These are phyloP conservation scores for Platycheirus rosarum DNA, from an alignment of 2,888 invertebrate species.

Conservation along the genomic window DNA sequence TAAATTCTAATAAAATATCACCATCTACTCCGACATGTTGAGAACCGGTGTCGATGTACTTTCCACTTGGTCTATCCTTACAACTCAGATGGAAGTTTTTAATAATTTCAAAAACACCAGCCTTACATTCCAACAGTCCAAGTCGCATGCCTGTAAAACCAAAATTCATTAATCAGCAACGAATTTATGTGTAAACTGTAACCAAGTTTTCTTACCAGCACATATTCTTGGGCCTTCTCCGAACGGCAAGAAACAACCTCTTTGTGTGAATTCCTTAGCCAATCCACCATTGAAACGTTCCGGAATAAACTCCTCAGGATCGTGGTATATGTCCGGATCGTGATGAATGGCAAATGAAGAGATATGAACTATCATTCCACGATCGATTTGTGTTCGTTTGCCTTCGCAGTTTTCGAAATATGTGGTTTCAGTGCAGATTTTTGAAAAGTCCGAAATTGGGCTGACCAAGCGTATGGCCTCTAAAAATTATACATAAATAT, in stretches of 20 bases:
- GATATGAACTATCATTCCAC: constrained; percentile 78
- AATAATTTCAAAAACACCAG: background rate
- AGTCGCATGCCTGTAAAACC: constrained; percentile 76
- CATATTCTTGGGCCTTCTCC: constrained; percentile 81
- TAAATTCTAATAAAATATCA: constrained; percentile 76
- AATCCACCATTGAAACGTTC: constrained; percentile 78
- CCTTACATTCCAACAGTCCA: constrained; percentile 76
- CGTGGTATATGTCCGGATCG: constrained; percentile 77
- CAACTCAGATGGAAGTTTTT: background rate
- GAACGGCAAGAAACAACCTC: constrained; percentile 79
- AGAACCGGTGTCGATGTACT: background rate
- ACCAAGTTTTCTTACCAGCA: no score
- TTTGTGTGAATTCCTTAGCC: constrained; percentile 76
- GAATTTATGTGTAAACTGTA: no score
- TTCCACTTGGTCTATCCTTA: background rate
- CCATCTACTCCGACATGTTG: constrained; percentile 76
- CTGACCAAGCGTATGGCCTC: constrained; percentile 78
- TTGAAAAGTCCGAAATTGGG: constrained; percentile 76
- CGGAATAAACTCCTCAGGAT: constrained; percentile 77
- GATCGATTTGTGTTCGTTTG: constrained; percentile 75
- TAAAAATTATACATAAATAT: no score
- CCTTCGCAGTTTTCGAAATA: constrained; percentile 68
- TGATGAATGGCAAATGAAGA: constrained; percentile 80
- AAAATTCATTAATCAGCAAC: background rate
- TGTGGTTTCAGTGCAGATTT: constrained; percentile 77